Evolutionary conservation across 2,888 invertebrate genomes (phyloP), one percentile per base, ranked within the genome.

Genomic region (Cyclophora albipunctata): DNA sequence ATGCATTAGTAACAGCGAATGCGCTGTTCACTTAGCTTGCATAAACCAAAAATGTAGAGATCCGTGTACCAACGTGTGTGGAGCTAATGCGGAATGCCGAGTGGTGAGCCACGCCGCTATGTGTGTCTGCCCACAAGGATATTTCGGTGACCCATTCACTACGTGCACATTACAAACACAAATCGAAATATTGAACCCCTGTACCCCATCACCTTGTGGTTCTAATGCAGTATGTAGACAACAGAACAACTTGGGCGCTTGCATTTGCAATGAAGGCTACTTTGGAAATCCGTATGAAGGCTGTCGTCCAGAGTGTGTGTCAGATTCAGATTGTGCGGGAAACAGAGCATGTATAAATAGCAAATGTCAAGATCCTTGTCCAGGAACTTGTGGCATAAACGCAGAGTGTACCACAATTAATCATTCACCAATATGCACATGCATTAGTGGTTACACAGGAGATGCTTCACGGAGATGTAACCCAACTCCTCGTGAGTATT

Each of bases 231-330:
- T 90, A 57, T 95, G 94, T 65, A 89, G 87, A 62, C 92, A 92
- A 78, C 90, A 91, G 67, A 92, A 92, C 66, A 91, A 91, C 50
- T 92, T 92, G 4, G 94, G 93, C 34, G 90, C 93, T 1, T 95
- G 95, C 66, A 89, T 90, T 53, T 95, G 95, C 67, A 81, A 91
- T 46, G 90, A 92, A 45, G 93, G 91, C 56, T 92, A 93, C 69
- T 91, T 92, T 60, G 95, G 95, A 54, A 93, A 94, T 75, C 95
- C 95, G 35, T 93, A 94, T 62, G 93, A 93, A 78, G 92, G 93
- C 34, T 94, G 94, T 75, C 90, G 93, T 45, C 94, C 94, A 7
- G 94, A 94, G 80, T 94, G 94, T 77, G 84, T 92, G 0, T 75
- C 92, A 43, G 92, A 93, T 69, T 91, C 93, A 0, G 94, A 94